Base-by-base conservation (phyloP, 2,888 invertebrate species). In the Therioaphis trifolii region DNA sequence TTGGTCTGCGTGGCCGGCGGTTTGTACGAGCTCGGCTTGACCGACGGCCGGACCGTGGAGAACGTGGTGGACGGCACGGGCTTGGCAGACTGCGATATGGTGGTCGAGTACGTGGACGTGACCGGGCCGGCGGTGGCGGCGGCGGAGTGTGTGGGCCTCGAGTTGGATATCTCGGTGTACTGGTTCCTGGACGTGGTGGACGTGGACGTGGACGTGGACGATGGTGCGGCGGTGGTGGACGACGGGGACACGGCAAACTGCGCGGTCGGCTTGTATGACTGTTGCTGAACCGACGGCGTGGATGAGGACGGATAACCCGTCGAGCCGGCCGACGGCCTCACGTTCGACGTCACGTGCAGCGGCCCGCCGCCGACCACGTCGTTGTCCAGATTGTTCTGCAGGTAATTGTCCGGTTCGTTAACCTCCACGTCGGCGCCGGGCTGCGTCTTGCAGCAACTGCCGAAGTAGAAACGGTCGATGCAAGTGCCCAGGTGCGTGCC, bases 401-500 rank as follows among this genome's bases (percentile, higher is more conserved):
- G 92, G 58, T 91, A 91, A 86, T 93, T 93, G 79, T 91, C 85
- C 27, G 86, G 86, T 11, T 86, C 86, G 27, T 84, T 78, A n/a
- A 85, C 84, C 12, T 86, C 86, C 7, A 86, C 75, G 11, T 86
- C 87, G 55, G 76, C 55, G 72, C 84, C 84, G 27, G 75, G 40
- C 1, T 69, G 85, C 4, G 86, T 91, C 87, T 94, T 94, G 88
- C 97, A 97, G 88, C 97, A 97, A 49, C 96, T 96, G 80, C 96
- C 96, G 88, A 96, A 96, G 90, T 96, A 96, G 89, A 96, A 96
- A 86, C 96, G 92, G 89, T 97, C 96, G 87, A 96, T 95, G 89
- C 97, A 97, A 1, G 96, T 96, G 46, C 96, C 96, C 86, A 97
- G 90, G 87, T 97, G 96, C 0, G 96, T 94, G 63, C 97, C 97